Percentiles rank a stretch among this genome's conserved stretches.
Conservation (phyloP, 2,797 vertebrate species). For the Chlorospingus flavigularis region DNA sequence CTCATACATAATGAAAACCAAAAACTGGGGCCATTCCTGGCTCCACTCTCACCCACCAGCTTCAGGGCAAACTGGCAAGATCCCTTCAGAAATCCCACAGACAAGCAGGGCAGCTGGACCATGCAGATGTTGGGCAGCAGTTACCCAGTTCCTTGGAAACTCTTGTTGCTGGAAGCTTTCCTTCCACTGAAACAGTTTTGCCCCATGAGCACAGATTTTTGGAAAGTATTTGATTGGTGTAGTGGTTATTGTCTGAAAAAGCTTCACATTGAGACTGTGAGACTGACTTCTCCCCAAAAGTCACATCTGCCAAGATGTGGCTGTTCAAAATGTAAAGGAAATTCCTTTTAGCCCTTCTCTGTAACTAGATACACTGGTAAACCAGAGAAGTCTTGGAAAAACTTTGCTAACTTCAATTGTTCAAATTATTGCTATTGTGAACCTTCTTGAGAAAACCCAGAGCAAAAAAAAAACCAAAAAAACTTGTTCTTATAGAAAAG, state of each 20-base stretch:
- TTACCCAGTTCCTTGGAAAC: background rate
- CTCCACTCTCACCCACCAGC: background rate
- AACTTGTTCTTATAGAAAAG: background rate
- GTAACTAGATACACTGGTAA: background rate
- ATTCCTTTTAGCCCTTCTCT: background rate
- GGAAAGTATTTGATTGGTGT: background rate
- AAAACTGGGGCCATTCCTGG: background rate
- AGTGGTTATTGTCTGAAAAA: background rate
- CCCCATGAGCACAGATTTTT: background rate
- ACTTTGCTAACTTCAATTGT: background rate
- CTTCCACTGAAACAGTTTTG: background rate
- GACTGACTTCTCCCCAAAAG: background rate
- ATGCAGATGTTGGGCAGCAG: background rate
- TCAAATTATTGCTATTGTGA: background rate
- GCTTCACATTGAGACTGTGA: background rate
- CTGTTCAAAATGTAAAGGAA: background rate
- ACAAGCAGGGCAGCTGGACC: accelerated
- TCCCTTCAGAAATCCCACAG: accelerated
- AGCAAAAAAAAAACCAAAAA: background rate
- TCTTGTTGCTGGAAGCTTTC: background rate
- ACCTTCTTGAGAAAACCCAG: background rate
- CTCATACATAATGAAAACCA: background rate
- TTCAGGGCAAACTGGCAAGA: background rate
- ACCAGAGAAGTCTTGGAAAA: background rate
- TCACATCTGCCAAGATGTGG: background rate